Base-by-base conservation (phyloP, 2,797 vertebrate genomes). In the Phoxinus dragarum region DNA sequence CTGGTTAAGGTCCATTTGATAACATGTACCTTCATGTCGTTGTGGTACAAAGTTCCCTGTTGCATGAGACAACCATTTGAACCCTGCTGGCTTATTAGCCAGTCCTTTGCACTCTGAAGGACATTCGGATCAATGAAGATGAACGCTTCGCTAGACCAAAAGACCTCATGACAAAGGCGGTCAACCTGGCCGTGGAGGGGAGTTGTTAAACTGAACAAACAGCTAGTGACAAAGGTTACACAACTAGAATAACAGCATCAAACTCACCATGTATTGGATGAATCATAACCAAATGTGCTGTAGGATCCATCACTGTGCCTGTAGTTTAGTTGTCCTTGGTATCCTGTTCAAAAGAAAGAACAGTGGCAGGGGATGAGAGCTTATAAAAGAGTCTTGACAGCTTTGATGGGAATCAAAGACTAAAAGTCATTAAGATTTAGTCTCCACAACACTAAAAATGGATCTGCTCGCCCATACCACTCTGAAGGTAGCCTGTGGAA, bases 161-260 rank as follows among this genome's bases (percentile, higher is more conserved):
- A 1, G 94, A 93, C 86, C 95, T 95, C 89, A 96, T 75, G n/a
- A 97, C 96, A 84, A 97, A 96, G 3, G 96, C 94, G 6, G 97
- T 97, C 89, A 97, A 87, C 96, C 96, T 97, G 68, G 1, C 1
- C 12, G 10, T 10, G 2, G 1, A 76, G 19, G 19, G 44, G 40
- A 2, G 1, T 74, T 4, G 11, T 59, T 23, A 49, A 16, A 49
- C 47, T 47, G 44, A 47, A 75, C 7, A 31, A 31, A 6, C 9
- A 1, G 1, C 23, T 8, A 27, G 14, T 8, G 0, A 68, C 14
- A 49, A 1, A 34, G 1, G 17, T 52, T 17, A 52, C 5, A 52
- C 16, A 49, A 27, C 27, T 27, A 27, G 1, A 34, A 4, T 21
- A 52, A 49, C 8, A 0, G 31, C 0, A 17, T 1, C 17, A 38